Conservation (phyloP, 2,113 vertebrate genomes). For the Condylura cristata region DNA sequence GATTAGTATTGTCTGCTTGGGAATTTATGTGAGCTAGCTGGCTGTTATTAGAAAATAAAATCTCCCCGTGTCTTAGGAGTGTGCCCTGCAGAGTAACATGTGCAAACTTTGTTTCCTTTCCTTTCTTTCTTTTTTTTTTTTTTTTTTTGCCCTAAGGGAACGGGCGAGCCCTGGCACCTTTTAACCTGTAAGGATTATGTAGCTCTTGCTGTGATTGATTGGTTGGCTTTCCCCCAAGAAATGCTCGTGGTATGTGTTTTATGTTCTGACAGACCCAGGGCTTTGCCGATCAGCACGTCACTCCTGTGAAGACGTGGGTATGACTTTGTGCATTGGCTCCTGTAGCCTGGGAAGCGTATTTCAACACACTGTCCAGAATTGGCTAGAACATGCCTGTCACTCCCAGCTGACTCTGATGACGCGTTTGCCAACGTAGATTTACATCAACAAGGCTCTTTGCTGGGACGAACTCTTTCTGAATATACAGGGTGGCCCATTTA, state of each 20-base stretch:
- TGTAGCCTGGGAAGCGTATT: slow-evolving; percentile 75
- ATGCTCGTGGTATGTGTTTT: slow-evolving; percentile 57
- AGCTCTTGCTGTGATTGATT: slow-evolving; percentile 64
- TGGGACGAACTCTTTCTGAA: slow-evolving; percentile 60
- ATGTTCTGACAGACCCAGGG: slow-evolving; percentile 59
- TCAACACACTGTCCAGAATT: slow-evolving; percentile 76
- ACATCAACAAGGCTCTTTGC: slow-evolving; percentile 71
- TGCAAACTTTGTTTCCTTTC: neutral
- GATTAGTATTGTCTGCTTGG: neutral
- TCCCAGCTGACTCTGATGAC: slow-evolving; percentile 81
- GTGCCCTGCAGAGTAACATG: neutral
- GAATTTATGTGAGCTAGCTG: neutral
- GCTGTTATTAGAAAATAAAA: neutral
- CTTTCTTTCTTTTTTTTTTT: neutral
- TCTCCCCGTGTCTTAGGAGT: slow-evolving; percentile 1
- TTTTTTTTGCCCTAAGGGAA: slow-evolving; percentile 3
- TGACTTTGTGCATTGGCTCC: slow-evolving; percentile 71
- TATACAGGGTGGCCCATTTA: slow-evolving; percentile 67
- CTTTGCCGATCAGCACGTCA: slow-evolving; percentile 66
- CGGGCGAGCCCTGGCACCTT: slow-evolving; percentile 61
- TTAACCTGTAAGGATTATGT: slow-evolving; percentile 64
- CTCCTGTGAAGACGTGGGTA: slow-evolving; percentile 56
- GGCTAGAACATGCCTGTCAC: slow-evolving; percentile 79
- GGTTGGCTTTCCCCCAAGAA: slow-evolving; percentile 65
- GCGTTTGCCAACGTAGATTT: slow-evolving; percentile 78